Percentiles rank a stretch among this genome's conserved stretches.
These are phyloP conservation scores for Dioctria rufipes DNA, from an alignment of 2,888 invertebrate species.

Conservation along the genomic window DNA sequence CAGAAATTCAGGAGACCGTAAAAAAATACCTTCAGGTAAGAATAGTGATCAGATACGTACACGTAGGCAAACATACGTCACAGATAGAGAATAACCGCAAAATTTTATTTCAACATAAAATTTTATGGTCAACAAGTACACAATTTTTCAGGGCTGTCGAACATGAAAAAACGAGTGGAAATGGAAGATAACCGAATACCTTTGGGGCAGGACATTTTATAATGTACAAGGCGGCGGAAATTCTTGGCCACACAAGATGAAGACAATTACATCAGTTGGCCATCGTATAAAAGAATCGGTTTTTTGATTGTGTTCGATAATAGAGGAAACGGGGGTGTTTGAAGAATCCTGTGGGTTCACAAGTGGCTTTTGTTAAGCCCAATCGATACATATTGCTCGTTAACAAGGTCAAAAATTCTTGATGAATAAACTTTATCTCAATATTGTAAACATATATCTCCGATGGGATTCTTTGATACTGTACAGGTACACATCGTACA, in stretches of 20 bases:
- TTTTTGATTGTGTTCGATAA: too few relatives aligned
- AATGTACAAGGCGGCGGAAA: not conserved
- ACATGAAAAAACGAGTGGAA: slow-evolving; percentile 6
- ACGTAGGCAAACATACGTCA: slow-evolving; percentile 15
- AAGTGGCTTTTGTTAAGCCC: slow-evolving; percentile 25
- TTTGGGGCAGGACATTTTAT: not conserved
- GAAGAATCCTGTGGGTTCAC: not conserved
- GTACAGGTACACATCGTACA: not conserved
- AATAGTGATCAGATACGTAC: not conserved
- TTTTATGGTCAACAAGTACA: slow-evolving; percentile 40
- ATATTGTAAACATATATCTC: not conserved
- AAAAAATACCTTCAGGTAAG: not conserved
- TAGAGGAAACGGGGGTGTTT: not conserved
- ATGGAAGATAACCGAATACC: not conserved
- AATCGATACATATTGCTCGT: slow-evolving; percentile 10
- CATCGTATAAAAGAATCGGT: slow-evolving; percentile 12
- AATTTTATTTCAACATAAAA: slow-evolving; percentile 44
- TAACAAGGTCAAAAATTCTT: slow-evolving; percentile 21
- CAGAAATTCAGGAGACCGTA: not conserved
- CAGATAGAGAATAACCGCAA: slow-evolving; percentile 43
- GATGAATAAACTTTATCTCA: slow-evolving; percentile 19
- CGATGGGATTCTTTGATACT: too few relatives aligned
- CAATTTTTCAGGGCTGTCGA: slow-evolving; percentile 40
- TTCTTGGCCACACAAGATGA: slow-evolving; percentile 14
- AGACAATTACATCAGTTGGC: slow-evolving; percentile 39